phyloP scores from a whole-genome alignment of 2,888 invertebrate genomes.

The Drosophila mimetica region DNA sequence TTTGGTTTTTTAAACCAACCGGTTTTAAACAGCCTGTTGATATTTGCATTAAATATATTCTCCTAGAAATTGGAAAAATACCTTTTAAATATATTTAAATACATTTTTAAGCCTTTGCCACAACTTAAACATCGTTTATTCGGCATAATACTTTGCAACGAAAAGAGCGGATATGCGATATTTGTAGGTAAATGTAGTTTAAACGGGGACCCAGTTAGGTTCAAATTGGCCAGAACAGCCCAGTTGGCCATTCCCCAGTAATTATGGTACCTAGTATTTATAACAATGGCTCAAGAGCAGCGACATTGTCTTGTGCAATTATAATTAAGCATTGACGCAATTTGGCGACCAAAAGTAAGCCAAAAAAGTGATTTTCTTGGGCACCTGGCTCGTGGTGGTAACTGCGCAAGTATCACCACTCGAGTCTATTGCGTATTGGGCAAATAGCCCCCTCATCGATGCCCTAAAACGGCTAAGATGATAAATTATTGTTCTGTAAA shows the following conservation, averaged over 20 bases:
- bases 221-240: conserved; percentile 36
- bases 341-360: conserved; percentile 24
- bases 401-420: conserved; percentile 34
- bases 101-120: conserved; percentile 19
- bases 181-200: conserved; percentile 14
- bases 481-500: conserved; percentile 51
- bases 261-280: conserved; percentile 34
- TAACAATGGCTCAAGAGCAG: conserved; percentile 34
- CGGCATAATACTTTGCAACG: background rate
- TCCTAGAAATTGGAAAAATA: too few relatives aligned
- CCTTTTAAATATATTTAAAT: too few relatives aligned
- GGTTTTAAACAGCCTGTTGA: too few relatives aligned
- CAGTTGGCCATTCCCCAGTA: conserved; percentile 22
- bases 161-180: conserved; percentile 35
- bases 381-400: conserved; percentile 7
- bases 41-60: too few relatives aligned
- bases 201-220: conserved; percentile 54
- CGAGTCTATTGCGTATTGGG: conserved; percentile 39
- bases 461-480: conserved; percentile 22
- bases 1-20: too few relatives aligned
- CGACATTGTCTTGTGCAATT: conserved; percentile 67
- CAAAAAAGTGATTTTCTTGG: conserved; percentile 26
- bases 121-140: conserved; percentile 38
- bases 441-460: conserved; percentile 40
- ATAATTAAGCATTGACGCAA: conserved; percentile 45